Conservation (phyloP, 2,113 vertebrate genomes). For the Dromaius novaehollandiae region DNA sequence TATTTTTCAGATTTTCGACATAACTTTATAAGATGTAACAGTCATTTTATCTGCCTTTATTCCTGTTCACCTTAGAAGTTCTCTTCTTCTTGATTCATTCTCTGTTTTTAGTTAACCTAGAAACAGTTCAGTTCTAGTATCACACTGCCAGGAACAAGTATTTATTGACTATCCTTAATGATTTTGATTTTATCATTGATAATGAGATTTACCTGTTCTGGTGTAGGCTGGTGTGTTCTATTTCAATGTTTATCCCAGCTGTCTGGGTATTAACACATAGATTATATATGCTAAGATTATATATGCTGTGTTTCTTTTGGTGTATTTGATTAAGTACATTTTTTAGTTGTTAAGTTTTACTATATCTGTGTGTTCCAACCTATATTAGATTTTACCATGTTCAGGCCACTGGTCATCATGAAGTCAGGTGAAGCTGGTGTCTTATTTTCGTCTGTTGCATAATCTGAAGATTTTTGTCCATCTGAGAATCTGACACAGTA, state of each 20-base stretch:
- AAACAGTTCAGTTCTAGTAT: background rate
- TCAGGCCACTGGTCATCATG: background rate
- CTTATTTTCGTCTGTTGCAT: background rate
- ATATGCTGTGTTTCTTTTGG: background rate
- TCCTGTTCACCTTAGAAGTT: background rate
- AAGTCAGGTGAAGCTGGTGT: background rate
- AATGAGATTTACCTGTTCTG: background rate
- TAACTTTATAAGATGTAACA: background rate
- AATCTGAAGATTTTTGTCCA: background rate
- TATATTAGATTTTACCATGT: background rate
- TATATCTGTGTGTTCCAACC: background rate
- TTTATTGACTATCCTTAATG: background rate
- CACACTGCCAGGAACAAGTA: background rate
- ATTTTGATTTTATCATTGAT: background rate
- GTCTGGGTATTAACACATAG: background rate
- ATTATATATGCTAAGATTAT: background rate
- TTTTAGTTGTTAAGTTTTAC: background rate
- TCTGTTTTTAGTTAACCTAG: background rate
- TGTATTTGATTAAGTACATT: background rate
- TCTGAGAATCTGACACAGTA: background rate
- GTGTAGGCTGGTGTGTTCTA: background rate
- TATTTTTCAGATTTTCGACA: background rate
- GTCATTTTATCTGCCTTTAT: background rate
- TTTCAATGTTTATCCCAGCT: background rate
- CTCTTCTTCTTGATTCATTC: background rate